phyloP scores from a whole-genome alignment of 2,113 vertebrate species.

The Siniperca knerii region DNA sequence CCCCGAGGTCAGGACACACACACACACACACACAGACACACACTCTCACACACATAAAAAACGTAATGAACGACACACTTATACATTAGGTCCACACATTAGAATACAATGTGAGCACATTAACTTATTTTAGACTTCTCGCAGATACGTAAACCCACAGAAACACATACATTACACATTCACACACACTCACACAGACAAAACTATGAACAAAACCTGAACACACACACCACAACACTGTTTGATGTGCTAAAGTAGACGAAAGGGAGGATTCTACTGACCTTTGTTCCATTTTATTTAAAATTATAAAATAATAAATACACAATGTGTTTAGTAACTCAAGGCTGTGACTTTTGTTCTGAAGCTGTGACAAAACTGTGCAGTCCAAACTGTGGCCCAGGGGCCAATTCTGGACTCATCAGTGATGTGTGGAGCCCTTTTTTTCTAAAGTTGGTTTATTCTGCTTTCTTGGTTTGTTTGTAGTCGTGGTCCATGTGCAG shows the following conservation, averaged over 20 bases:
- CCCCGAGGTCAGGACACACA: conserved; percentile 51
- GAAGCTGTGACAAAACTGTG: conserved; percentile 3
- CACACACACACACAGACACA: conserved; percentile 5
- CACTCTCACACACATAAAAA: not conserved
- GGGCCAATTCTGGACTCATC: not conserved
- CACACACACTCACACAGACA: not conserved
- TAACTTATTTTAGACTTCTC: not conserved
- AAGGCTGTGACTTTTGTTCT: conserved; percentile 10
- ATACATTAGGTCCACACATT: conserved; percentile 1
- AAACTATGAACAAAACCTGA: not conserved
- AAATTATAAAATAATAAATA: not conserved
- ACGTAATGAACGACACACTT: not conserved
- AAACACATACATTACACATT: not conserved
- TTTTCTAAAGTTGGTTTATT: not conserved
- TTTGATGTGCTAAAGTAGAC: not conserved
- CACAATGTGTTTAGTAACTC: conserved; percentile 19
- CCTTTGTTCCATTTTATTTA: not conserved
- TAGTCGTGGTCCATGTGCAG: not conserved
- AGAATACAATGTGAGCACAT: not conserved
- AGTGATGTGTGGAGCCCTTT: not conserved
- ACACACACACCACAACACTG: not conserved
- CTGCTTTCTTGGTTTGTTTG: not conserved
- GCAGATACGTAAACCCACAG: not conserved
- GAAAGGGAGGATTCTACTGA: not conserved
- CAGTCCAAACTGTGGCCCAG: not conserved